phyloP scores from a whole-genome alignment of 2,113 vertebrate species.

The Triplophysa tibetana region DNA sequence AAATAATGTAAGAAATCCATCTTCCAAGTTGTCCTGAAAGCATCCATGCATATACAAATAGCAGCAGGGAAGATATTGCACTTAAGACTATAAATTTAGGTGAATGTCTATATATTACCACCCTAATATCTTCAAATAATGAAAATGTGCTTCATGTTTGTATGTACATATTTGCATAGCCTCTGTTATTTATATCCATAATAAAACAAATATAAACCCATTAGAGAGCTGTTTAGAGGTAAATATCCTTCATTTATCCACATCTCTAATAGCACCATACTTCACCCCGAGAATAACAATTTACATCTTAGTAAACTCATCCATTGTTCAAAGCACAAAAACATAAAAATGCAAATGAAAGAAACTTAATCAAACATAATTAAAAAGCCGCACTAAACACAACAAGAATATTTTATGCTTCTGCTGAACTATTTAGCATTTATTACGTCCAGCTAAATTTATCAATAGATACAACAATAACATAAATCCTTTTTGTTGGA shows the following conservation, averaged over 20 bases:
- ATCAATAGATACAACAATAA: conserved; percentile 52
- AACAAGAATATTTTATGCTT: conserved; percentile 61
- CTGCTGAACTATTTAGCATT: conserved; percentile 57
- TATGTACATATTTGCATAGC: neutral
- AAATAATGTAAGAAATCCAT: no score
- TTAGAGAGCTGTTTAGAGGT: neutral
- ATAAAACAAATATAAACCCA: conserved; percentile 2
- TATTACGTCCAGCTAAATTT: conserved; percentile 33
- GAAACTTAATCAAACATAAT: conserved; percentile 31
- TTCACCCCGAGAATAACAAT: neutral
- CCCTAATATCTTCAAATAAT: neutral
- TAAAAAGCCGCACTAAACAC: conserved; percentile 21
- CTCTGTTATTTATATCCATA: neutral
- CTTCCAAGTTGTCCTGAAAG: no score
- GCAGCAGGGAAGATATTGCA: no score
- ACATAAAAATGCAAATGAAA: conserved; percentile 31
- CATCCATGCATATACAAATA: no score
- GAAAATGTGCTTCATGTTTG: neutral
- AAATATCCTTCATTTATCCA: neutral
- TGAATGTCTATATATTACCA: neutral
- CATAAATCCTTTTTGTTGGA: neutral
- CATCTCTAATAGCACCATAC: neutral
- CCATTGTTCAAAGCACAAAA: neutral
- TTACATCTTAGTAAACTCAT: neutral
- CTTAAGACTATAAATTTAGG: no score